Base-by-base conservation (phyloP, 1,140 invertebrate species). In the Gerris buenoi region DNA sequence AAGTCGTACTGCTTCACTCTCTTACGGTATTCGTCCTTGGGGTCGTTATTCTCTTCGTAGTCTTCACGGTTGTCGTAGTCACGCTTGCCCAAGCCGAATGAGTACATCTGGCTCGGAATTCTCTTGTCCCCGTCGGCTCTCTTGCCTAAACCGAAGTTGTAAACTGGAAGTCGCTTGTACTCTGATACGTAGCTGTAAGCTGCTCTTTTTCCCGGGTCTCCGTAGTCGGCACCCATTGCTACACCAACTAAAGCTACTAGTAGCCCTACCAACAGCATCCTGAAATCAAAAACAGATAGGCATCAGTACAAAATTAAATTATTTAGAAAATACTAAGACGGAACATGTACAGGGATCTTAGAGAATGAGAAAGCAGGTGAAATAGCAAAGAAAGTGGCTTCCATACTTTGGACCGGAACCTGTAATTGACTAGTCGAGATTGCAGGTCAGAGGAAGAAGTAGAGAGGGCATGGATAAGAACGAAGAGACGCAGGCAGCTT, bases 81-180 rank as follows among this genome's bases (percentile, higher is more conserved):
- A n/a, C 73, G 62, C 60, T 74, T 74, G 1, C 72, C 72, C 18
- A 82, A 66, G 0, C 79, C 80, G 68, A 82, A 82, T 15, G 72
- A 75, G 68, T 79, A 82, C n/a, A 73, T 71, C 33, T 46, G 33
- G 33, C 33, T 18, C 5, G 33, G 33, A 46, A 46, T 46, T 18
- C 33, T 46, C 27, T 71, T 70, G 0, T 70, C 58, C 25, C 66
- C 57, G 25, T 33, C n/a, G 2, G 66, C 62, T 73, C 84, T 78
- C 70, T 86, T 85, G 1, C 84, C 85, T 15, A 86, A 75, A 5
- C 85, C 85, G 70, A 86, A 86, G 71, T 85, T 84, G 72, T 84
- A 86, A 1, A 85, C 80, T 0, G 85, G 85, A 25, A 86, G 75
- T 69, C 84, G 77, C 70, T 86, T 86, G 69, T 83, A 84, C 65